These are phyloP conservation scores for Tribolium castaneum DNA, from an alignment of 1,140 invertebrate species.

Conservation along the genomic window DNA sequence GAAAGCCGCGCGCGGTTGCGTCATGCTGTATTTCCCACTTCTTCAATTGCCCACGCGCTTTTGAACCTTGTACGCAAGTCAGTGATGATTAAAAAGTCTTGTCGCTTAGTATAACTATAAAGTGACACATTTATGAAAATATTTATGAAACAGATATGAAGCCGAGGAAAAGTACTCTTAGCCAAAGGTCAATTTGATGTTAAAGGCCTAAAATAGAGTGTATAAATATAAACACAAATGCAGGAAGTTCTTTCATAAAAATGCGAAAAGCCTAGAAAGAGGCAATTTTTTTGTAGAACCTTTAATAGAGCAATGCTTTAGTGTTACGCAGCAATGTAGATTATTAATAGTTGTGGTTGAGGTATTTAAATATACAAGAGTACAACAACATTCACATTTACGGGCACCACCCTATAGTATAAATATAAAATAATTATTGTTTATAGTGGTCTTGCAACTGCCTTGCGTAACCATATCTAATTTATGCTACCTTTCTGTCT, in stretches of 20 bases:
- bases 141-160: background rate
- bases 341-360: no score
- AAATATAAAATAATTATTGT: background rate
- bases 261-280: background rate
- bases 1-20: slow-evolving; percentile 38
- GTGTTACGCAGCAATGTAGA: no score
- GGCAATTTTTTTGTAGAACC: no score
- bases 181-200: background rate
- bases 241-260: background rate
- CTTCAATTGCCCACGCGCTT: slow-evolving; percentile 17
- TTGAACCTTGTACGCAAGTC: slow-evolving; percentile 21
- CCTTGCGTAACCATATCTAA: background rate
- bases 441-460: background rate
- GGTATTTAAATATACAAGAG: background rate
- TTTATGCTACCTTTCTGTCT: background rate
- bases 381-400: background rate
- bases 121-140: background rate
- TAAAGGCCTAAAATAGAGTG: background rate
- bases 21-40: slow-evolving; percentile 24
- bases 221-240: background rate
- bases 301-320: no score
- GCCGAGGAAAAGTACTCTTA: slow-evolving; percentile 3
- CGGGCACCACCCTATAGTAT: background rate
- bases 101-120: background rate
- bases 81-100: background rate